Evolutionary conservation across 64 coral and sea anemone genomes (phyloP).

Genomic region (Trachythela sp.): DNA sequence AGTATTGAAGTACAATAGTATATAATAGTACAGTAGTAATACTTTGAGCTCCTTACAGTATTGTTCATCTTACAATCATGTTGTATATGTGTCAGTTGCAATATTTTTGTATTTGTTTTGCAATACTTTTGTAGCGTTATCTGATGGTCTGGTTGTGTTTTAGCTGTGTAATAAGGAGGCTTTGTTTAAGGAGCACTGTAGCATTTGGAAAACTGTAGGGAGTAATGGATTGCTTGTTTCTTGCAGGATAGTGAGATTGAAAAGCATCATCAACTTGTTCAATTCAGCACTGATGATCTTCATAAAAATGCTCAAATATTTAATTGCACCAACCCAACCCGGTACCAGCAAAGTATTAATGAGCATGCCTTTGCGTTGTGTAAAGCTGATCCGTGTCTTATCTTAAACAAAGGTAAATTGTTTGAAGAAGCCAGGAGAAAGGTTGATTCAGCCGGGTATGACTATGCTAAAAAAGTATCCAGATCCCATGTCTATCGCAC

Average conservation of each 20-base stretch:
- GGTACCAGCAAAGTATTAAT: conserved; percentile 46
- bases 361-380: conserved; percentile 30
- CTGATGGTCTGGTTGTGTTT: no score
- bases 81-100: no score
- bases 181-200: no score
- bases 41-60: no score
- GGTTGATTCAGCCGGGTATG: conserved; percentile 38
- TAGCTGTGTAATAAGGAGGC: no score
- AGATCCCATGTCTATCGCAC: conserved; percentile 35
- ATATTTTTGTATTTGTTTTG: no score
- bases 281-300: neutral
- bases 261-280: neutral
- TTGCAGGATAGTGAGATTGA: neutral
- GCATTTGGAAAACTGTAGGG: no score
- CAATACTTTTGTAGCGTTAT: no score
- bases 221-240: no score
- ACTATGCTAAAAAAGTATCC: conserved; percentile 50
- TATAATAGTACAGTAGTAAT: no score
- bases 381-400: conserved; percentile 30
- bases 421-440: conserved; percentile 37
- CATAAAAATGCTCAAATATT: neutral
- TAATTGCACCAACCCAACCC: neutral
- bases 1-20: no score
- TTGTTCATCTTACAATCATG: no score
- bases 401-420: conserved; percentile 48